A percentile compares a stretch with the other conserved stretches of the same genome.
phyloP scores from a whole-genome alignment of 2,113 vertebrate genomes.

The Vanacampus margaritifer region DNA sequence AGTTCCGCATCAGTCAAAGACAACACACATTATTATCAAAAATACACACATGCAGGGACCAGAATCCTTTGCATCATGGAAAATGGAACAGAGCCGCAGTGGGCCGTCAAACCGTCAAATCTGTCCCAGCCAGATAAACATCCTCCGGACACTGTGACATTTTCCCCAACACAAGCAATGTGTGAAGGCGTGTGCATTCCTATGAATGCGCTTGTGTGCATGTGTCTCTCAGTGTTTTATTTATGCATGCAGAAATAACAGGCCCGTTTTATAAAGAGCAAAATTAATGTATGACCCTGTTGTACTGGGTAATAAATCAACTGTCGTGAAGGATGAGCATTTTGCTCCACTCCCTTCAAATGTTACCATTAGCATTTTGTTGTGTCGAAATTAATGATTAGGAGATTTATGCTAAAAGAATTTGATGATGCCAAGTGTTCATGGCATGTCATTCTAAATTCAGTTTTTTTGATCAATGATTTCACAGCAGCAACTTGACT shows the following conservation, averaged over 20 bases:
- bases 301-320: conserved; percentile 69
- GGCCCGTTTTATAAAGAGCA: conserved; percentile 65
- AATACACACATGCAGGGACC: conserved; percentile 14
- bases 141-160: conserved; percentile 66
- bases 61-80: conserved; percentile 20
- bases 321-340: conserved; percentile 51
- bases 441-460: conserved; percentile 51
- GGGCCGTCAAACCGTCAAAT: conserved; percentile 67
- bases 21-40: conserved; percentile 56
- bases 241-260: conserved; percentile 70
- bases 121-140: conserved; percentile 70
- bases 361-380: conserved; percentile 73
- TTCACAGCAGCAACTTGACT: conserved; percentile 50
- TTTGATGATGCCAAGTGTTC: conserved; percentile 59
- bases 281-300: conserved; percentile 69
- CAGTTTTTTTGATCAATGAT: conserved; percentile 52
- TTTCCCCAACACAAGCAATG: conserved; percentile 44
- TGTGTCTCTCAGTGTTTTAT: conserved; percentile 48
- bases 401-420: conserved; percentile 64
- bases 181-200: conserved; percentile 29
- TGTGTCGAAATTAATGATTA: conserved; percentile 58
- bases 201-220: conserved; percentile 13
- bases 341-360: conserved; percentile 51
- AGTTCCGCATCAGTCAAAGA: conserved; percentile 63
- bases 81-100: conserved; percentile 23